Percentiles rank a stretch among this genome's conserved stretches.
Evolutionary conservation across 1,140 invertebrate species (phyloP).

Genomic region (Saccostrea cuccullata): DNA sequence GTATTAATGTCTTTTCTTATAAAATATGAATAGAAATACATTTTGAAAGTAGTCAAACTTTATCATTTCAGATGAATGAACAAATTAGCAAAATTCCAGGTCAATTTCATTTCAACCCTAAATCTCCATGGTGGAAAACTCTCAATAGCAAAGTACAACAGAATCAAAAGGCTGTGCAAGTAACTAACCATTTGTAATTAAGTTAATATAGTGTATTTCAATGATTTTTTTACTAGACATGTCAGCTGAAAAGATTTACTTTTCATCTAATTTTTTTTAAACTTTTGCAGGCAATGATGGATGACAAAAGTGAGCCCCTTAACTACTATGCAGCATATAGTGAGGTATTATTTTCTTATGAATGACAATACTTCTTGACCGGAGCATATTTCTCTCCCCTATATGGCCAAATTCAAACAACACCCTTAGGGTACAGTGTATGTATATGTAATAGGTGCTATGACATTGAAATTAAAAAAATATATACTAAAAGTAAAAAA

Average conservation of each 20-base stretch:
- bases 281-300: slow-evolving; percentile 8
- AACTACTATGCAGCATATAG: slow-evolving; percentile 97
- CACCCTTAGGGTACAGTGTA: no score
- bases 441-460: no score
- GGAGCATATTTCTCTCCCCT: no score
- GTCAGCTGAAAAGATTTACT: background rate
- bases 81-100: slow-evolving; percentile 59
- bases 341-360: slow-evolving; percentile 73
- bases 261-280: background rate
- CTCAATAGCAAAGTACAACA: slow-evolving; percentile 81
- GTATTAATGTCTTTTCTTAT: no score
- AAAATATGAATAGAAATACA: no score
- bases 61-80: slow-evolving; percentile 57
- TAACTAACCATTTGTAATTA: slow-evolving; percentile 61
- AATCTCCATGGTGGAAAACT: slow-evolving; percentile 82
- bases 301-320: slow-evolving; percentile 86
- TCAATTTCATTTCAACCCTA: slow-evolving; percentile 73
- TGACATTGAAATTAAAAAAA: no score
- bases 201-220: no score
- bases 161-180: slow-evolving; percentile 81
- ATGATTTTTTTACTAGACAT: no score
- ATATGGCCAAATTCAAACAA: no score
- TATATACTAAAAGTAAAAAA: no score
- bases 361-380: background rate
- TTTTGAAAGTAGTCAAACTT: no score